phyloP scores from a whole-genome alignment of 1,140 invertebrate species.

The Apis florea region DNA sequence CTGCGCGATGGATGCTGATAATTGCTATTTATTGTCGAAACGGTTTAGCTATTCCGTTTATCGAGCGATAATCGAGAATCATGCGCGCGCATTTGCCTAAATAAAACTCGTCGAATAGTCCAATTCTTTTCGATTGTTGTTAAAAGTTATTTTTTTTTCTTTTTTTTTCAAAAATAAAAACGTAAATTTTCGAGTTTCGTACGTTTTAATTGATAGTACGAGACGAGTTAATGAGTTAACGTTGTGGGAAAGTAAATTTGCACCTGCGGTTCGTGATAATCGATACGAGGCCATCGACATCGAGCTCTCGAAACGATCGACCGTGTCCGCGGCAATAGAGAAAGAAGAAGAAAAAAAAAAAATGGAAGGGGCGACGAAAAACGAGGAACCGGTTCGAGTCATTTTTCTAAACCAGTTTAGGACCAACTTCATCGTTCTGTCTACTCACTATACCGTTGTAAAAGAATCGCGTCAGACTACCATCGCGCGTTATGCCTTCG shows the following conservation, averaged over 20 bases:
- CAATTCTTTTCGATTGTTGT: not conserved
- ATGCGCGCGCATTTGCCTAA: too few species aligned
- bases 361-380: slow-evolving; percentile 7
- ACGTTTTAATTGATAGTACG: slow-evolving; percentile 35
- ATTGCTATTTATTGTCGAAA: not conserved
- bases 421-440: slow-evolving; percentile 42
- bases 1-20: too few species aligned
- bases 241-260: slow-evolving; percentile 28
- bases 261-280: slow-evolving; percentile 55
- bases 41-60: not conserved
- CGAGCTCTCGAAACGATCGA: slow-evolving; percentile 6
- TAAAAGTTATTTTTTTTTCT: not conserved
- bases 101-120: not conserved
- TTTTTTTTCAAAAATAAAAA: not conserved
- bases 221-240: slow-evolving; percentile 25
- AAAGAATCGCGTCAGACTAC: slow-evolving; percentile 36
- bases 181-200: not conserved
- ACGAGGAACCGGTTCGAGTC: slow-evolving; percentile 36
- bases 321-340: slow-evolving; percentile 1
- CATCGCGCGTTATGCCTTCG: not conserved
- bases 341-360: slow-evolving; percentile 14
- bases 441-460: slow-evolving; percentile 76
- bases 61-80: not conserved
- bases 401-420: slow-evolving; percentile 74
- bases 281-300: slow-evolving; percentile 55